Evolutionary conservation across 2,888 invertebrate genomes (phyloP), one percentile per base, ranked within the genome.

Genomic region (Hirudinaria manillensis): DNA sequence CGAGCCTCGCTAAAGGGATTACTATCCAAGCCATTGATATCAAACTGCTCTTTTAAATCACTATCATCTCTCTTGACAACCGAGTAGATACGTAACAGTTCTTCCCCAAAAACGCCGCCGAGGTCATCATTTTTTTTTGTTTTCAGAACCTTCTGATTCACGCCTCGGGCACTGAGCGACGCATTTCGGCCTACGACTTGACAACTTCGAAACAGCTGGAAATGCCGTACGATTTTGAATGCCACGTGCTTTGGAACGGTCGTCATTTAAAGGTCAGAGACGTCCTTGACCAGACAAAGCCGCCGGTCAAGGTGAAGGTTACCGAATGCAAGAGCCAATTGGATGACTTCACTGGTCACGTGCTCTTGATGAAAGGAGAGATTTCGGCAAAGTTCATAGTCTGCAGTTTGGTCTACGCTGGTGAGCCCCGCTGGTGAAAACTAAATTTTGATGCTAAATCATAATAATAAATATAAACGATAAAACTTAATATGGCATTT

Each of bases 311-410:
- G 61, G 61, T 61, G 29, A 61, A 61, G 21, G 61, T 61, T 1
- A 61, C 29, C 10, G 7, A 61, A 4, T 29, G 29, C 19, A 29
- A 27, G 61, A 61, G 24, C 21, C 24, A 61, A 24, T 24, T 61
- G 29, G 61, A 61, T 61, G 61, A 61, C 61, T 24, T 61, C 61
- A 61, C 61, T 61, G 61, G 61, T 19, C 61, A 61, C 61, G 61
- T 61, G 6, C 61, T 61, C 61, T 24, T 61, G 7, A 10, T 61
- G 24, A 61, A 61, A 1, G 61, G 61, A 29, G 29, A 61, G 29
- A n/a, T 61, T 24, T 61, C 19, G 61, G 24, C 61, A 10, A 24
- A 10, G 24, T 61, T 27, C 29, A 27, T 61, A 10, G 61, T 61
- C 24, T 61, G 61, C 61, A 61, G 61, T 61, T 27, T 24, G 24